Evolutionary conservation across 1,140 invertebrate genomes (phyloP).

Genomic region (Eupristina koningsbergeri): DNA sequence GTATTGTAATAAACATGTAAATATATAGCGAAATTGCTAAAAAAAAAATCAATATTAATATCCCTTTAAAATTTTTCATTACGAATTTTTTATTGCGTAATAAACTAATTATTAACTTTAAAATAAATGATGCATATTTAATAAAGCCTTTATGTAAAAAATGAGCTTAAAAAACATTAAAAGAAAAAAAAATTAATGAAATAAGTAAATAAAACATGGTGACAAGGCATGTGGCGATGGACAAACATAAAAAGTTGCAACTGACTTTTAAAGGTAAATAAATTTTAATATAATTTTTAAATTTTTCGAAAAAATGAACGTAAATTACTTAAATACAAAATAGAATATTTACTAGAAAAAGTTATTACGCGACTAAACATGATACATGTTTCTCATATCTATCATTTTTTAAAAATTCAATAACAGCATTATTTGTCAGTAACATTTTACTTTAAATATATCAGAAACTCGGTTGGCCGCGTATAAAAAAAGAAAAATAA

Average conservation of each 20-base stretch:
- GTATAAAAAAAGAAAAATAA: slow-evolving; percentile 9
- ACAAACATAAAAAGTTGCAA: too few species aligned
- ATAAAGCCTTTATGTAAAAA: background rate
- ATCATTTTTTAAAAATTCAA: slow-evolving; percentile 40
- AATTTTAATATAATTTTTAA: background rate
- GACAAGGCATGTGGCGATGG: too few species aligned
- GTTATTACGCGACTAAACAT: background rate
- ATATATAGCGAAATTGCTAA: background rate
- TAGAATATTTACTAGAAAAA: slow-evolving; percentile 2
- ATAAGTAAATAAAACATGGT: too few species aligned
- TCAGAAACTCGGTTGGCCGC: background rate
- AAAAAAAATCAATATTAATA: background rate
- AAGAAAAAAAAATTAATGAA: too few species aligned
- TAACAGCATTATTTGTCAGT: slow-evolving; percentile 39
- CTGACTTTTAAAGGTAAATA: too few species aligned
- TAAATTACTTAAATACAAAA: background rate
- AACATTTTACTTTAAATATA: slow-evolving; percentile 32
- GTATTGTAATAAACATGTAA: too few species aligned
- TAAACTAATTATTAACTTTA: background rate
- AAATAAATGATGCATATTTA: background rate
- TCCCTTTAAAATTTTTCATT: background rate
- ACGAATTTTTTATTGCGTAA: background rate
- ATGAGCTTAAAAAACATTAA: too few species aligned
- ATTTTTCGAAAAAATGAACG: background rate
- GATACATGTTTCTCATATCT: slow-evolving; percentile 23